A percentile compares a stretch with the other conserved stretches of the same genome.
phyloP scores from a whole-genome alignment of 2,888 invertebrate genomes.

The Podotricha telesiphe region DNA sequence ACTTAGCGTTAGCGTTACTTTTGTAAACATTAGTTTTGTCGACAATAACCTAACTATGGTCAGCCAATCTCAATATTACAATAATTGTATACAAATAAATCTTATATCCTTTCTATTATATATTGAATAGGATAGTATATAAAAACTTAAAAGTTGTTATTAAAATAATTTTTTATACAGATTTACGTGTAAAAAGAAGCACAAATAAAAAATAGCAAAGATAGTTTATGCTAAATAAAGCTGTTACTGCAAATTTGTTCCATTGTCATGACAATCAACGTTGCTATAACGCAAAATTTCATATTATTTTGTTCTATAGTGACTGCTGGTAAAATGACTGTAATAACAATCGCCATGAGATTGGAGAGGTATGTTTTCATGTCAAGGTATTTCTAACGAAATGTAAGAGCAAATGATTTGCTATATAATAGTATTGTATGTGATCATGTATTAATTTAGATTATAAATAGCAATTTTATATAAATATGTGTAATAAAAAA shows the following conservation, averaged over 20 bases:
- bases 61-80: background rate
- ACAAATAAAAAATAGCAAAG: background rate
- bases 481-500: too few relatives aligned
- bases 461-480: too few relatives aligned
- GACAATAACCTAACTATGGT: background rate
- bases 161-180: background rate
- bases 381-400: constrained; percentile 40
- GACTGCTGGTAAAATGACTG: constrained; percentile 31
- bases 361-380: constrained; percentile 41
- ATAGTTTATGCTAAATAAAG: background rate
- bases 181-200: background rate
- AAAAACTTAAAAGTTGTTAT: too few relatives aligned
- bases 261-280: background rate
- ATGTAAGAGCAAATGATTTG: constrained; percentile 23
- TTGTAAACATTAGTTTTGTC: background rate
- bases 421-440: constrained; percentile 3
- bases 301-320: constrained; percentile 11
- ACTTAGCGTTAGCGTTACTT: background rate
- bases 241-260: background rate
- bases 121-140: too few relatives aligned
- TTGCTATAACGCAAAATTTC: constrained; percentile 1
- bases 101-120: too few relatives aligned
- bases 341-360: constrained; percentile 28
- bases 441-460: background rate
- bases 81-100: too few relatives aligned